These are phyloP conservation scores for Mus pahari DNA, from an alignment of 2,113 vertebrate genomes.

Conservation along the genomic window DNA sequence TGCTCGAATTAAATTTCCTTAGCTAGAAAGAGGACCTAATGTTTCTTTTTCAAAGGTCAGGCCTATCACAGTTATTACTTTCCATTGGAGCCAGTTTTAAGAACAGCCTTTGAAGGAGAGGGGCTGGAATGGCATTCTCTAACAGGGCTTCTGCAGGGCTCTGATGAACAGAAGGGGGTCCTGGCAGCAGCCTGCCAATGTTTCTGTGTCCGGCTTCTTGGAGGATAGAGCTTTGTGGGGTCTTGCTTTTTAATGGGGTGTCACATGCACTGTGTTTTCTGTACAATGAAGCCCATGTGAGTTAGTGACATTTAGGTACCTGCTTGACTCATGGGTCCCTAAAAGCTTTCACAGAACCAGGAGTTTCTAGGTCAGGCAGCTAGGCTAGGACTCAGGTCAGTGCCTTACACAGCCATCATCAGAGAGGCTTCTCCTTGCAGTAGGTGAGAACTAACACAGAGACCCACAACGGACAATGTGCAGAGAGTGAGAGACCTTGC, in stretches of 20 bases:
- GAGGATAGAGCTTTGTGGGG: neutral
- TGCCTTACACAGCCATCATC: neutral
- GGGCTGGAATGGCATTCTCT: neutral
- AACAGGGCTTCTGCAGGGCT: neutral
- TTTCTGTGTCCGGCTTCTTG: neutral
- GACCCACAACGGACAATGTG: neutral
- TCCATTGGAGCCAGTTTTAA: slow-evolving; percentile 78
- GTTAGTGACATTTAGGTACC: neutral
- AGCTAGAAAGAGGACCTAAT: slow-evolving; percentile 81
- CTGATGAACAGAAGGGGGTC: neutral
- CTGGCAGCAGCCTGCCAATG: neutral
- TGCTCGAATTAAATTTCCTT: slow-evolving; percentile 67
- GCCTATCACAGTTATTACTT: slow-evolving; percentile 83
- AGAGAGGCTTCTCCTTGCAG: neutral
- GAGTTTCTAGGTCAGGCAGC: neutral
- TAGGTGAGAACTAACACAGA: neutral
- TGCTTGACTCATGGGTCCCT: neutral
- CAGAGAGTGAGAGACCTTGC: neutral
- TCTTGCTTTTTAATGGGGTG: neutral
- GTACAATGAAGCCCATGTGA: neutral
- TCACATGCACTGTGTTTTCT: neutral
- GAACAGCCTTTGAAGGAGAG: slow-evolving; percentile 50
- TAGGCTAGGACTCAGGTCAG: neutral
- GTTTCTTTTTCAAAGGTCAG: slow-evolving; percentile 85
- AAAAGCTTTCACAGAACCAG: neutral